phyloP scores from a whole-genome alignment of 1,140 invertebrate species.

The Hylyphantes graminicola region DNA sequence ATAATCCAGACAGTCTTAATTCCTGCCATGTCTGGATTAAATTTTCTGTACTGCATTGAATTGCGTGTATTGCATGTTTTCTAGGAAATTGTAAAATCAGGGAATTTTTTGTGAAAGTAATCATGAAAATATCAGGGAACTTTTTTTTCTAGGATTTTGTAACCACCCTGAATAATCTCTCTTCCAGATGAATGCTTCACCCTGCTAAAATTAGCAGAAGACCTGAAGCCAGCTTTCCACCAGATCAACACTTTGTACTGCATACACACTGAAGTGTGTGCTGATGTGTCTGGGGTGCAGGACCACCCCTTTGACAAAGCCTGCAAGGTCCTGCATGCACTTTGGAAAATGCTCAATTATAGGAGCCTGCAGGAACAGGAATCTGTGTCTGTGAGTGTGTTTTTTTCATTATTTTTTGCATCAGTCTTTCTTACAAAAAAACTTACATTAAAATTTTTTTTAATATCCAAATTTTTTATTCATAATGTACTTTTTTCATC shows the following conservation, averaged over 20 bases:
- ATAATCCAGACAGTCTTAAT: no score
- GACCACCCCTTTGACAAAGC: constrained; percentile 13
- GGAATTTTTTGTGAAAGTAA: no score
- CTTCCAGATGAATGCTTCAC: constrained; percentile 42
- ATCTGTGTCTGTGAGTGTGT: constrained; percentile 1
- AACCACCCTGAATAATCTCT: no score
- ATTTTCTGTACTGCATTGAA: no score
- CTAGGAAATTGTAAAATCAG: no score
- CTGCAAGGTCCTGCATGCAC: constrained; percentile 5
- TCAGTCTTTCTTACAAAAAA: neutral
- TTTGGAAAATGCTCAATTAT: constrained; percentile 26
- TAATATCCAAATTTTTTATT: neutral
- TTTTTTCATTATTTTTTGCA: neutral
- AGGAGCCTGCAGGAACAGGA: constrained; percentile 5
- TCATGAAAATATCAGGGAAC: no score
- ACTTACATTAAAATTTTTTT: neutral
- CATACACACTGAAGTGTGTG: constrained; percentile 9
- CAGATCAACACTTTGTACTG: constrained; percentile 29
- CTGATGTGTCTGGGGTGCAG: neutral
- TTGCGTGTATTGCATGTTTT: no score
- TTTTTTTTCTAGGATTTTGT: no score
- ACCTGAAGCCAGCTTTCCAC: constrained; percentile 12
- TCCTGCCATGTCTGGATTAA: no score
- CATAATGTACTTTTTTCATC: neutral
- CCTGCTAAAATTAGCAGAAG: neutral